phyloP scores from a whole-genome alignment of 1,140 invertebrate species.

The Penaeus indicus region DNA sequence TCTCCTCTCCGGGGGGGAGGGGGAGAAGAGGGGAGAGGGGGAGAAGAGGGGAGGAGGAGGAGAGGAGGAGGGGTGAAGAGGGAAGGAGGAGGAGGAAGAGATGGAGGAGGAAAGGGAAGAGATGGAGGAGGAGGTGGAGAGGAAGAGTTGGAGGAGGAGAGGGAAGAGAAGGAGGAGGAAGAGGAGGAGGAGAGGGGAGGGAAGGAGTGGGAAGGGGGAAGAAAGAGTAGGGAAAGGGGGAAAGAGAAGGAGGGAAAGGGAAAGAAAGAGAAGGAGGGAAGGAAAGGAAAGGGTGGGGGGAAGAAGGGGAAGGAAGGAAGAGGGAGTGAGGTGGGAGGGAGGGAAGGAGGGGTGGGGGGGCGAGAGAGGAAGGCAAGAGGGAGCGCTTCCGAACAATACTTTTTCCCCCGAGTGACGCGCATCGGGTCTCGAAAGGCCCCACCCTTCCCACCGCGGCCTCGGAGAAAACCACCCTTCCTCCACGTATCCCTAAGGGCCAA shows the following conservation, averaged over 20 bases:
- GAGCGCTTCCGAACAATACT: constrained; percentile 53
- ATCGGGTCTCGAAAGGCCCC: neutral
- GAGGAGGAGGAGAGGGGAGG: neutral
- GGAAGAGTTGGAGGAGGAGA: too few species aligned
- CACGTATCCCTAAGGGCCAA: neutral
- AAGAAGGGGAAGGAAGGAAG: too few species aligned
- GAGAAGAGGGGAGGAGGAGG: too few species aligned
- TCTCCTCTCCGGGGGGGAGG: too few species aligned
- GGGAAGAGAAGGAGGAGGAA: neutral
- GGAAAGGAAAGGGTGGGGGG: too few species aligned
- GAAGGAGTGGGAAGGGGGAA: neutral
- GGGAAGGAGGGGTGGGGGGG: neutral
- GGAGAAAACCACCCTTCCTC: neutral
- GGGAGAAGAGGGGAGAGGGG: too few species aligned
- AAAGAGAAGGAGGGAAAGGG: neutral
- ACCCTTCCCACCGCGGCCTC: neutral
- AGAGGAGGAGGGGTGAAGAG: too few species aligned
- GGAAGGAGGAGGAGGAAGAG: too few species aligned
- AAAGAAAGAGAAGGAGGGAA: neutral
- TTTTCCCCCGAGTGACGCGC: constrained; percentile 20
- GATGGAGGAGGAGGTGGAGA: too few species aligned
- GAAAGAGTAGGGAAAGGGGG: neutral
- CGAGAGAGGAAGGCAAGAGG: neutral
- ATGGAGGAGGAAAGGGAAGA: too few species aligned
- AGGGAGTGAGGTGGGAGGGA: neutral